Evolutionary conservation across 2,797 vertebrate genomes (phyloP).

Genomic region (Pseudopleuronectes americanus): DNA sequence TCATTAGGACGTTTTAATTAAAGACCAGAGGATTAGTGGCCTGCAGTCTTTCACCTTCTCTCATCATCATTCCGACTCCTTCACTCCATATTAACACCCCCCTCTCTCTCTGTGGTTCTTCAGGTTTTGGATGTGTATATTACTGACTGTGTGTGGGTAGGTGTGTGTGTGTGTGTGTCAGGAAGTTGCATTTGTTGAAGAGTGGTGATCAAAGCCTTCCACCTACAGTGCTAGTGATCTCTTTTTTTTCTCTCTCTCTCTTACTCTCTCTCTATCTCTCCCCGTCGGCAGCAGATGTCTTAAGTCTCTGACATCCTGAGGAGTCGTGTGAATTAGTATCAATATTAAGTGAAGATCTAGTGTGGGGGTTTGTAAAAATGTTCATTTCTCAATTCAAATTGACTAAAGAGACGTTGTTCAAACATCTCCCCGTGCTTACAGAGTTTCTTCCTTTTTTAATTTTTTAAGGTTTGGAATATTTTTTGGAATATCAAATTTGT

Average conservation of each 20-base stretch:
- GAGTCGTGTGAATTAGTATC: slow-evolving; percentile 51
- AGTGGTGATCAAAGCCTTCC: slow-evolving; percentile 78
- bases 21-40: slow-evolving; percentile 75
- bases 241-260: slow-evolving; percentile 71
- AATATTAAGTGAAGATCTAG: slow-evolving; percentile 39
- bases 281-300: slow-evolving; percentile 52
- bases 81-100: slow-evolving; percentile 27
- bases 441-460: slow-evolving; percentile 5
- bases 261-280: slow-evolving; percentile 72
- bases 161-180: slow-evolving; percentile 29
- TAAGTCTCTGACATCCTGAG: slow-evolving; percentile 37
- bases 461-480: not conserved
- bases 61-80: slow-evolving; percentile 65
- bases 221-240: slow-evolving; percentile 72
- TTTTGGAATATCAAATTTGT: not conserved
- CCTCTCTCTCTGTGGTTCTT: slow-evolving; percentile 44
- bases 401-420: slow-evolving; percentile 33
- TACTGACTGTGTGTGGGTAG: slow-evolving; percentile 12
- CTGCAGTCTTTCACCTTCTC: slow-evolving; percentile 71
- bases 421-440: not conserved
- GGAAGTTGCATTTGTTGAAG: slow-evolving; percentile 57
- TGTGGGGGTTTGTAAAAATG: slow-evolving; percentile 32
- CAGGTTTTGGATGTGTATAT: slow-evolving; percentile 45
- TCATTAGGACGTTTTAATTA: slow-evolving; percentile 83
- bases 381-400: slow-evolving; percentile 33